Percentiles rank a stretch among this genome's conserved stretches.
Evolutionary conservation across 2,113 vertebrate genomes (phyloP).

Genomic region (Takifugu flavidus): DNA sequence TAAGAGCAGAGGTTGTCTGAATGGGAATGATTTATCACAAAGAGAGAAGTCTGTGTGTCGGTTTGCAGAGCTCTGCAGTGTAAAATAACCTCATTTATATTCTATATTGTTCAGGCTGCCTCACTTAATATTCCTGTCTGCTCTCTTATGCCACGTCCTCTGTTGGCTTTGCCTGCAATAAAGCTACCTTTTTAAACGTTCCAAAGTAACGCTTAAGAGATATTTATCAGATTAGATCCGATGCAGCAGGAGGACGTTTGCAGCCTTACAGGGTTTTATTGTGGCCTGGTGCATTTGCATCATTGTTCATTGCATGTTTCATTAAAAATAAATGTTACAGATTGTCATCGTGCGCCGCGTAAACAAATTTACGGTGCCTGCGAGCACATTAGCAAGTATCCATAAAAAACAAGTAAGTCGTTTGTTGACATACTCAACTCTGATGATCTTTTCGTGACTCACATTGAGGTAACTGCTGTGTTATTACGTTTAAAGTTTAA

Average conservation of each 20-base stretch:
- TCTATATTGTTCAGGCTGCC: conserved; percentile 79
- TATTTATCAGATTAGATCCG: conserved; percentile 68
- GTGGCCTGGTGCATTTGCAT: conserved; percentile 36
- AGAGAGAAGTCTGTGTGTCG: conserved; percentile 76
- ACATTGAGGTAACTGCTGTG: too few species aligned
- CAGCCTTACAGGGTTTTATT: conserved; percentile 5
- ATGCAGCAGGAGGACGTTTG: conserved; percentile 40
- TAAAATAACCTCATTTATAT: conserved; percentile 86
- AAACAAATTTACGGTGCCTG: conserved; percentile 4
- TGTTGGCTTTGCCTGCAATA: conserved; percentile 73
- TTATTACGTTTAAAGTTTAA: too few species aligned
- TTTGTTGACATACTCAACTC: too few species aligned
- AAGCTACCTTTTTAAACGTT: conserved; percentile 71
- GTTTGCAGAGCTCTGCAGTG: conserved; percentile 78
- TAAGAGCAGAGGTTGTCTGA: conserved; percentile 79
- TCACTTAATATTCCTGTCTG: conserved; percentile 84
- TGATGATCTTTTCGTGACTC: too few species aligned
- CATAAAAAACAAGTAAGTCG: background rate
- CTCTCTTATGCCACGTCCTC: conserved; percentile 71
- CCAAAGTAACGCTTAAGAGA: conserved; percentile 78
- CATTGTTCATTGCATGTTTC: conserved; percentile 17
- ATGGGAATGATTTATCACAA: conserved; percentile 85
- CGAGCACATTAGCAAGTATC: conserved; percentile 1
- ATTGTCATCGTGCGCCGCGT: conserved; percentile 10
- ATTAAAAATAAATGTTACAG: conserved; percentile 28